Evolutionary conservation across 1,140 invertebrate species (phyloP), one percentile per base, ranked within the genome.

Genomic region (Acromyrmex heyeri): DNA sequence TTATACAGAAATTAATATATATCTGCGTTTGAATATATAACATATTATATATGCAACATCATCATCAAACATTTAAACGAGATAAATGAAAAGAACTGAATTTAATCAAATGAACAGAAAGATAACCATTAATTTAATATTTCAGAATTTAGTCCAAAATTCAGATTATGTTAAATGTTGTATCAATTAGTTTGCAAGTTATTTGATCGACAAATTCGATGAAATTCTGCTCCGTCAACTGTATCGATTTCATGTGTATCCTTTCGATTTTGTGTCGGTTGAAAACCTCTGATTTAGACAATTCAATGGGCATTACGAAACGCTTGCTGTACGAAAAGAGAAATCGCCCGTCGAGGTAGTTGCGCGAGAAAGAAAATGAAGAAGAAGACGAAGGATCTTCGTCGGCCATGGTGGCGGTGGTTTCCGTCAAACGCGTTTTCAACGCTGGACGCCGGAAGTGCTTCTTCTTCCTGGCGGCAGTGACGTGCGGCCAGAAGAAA

Each of bases 401-500:
- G 4, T n/a, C 30, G 53, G 14, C 77, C 44, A 24, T 4, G n/a
- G 38, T 12, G 27, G 61, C 7, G 61, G 21, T 6, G 24, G 61
- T 59, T 81, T 81, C 78, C 50, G 78, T 81, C 78, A 65, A 81
- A 59, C 34, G 65, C 78, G 50, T 59, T 81, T 81, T 81, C 67
- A 57, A 72, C 50, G 50, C 50, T 81, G 85, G 44, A 81, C 65
- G 77, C 34, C 78, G 79, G 86, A 85, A 85, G 34, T 69, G 50
- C 82, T 87, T 67, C 55, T 85, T 85, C 76, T 72, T 34, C 69
- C 50, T 48, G 21, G 10, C 61, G 44, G 48, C 50, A 62, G 81
- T 53, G 70, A 53, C 50, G n/a, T 44, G 18, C 34, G 6, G 27
- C 48, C 34, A n/a, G 62, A 55, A 78, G 70, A 59, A 53, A 21